Evolutionary conservation across 2,113 vertebrate genomes (phyloP).

Genomic region (Salvelinus alpinus): DNA sequence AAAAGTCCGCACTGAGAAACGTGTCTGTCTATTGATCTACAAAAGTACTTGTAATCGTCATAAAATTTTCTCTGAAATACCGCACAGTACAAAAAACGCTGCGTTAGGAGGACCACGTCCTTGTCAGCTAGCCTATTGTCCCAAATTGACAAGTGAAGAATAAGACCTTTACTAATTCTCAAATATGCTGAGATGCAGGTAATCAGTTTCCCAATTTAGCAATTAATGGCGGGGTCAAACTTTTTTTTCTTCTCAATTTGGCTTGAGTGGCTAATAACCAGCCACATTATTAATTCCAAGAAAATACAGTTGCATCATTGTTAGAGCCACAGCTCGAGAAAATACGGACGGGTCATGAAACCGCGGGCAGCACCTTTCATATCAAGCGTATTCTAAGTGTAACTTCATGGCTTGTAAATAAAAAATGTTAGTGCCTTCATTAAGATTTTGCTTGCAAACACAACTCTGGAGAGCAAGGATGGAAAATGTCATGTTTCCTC

Average conservation of each 20-base stretch:
- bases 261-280: neutral
- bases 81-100: too few species aligned
- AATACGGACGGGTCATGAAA: slow-evolving; percentile 5
- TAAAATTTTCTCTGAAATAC: too few species aligned
- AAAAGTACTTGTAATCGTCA: too few species aligned
- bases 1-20: too few species aligned
- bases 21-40: too few species aligned
- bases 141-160: too few species aligned
- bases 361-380: slow-evolving; percentile 23
- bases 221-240: neutral
- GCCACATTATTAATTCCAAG: neutral
- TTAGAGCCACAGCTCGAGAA: neutral
- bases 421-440: too few species aligned
- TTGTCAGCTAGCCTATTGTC: too few species aligned
- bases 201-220: too few species aligned
- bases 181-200: too few species aligned
- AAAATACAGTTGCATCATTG: neutral
- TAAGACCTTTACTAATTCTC: too few species aligned
- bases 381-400: slow-evolving; percentile 16
- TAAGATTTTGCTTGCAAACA: slow-evolving; percentile 43
- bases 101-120: too few species aligned
- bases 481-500: slow-evolving; percentile 54
- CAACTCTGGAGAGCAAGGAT: slow-evolving; percentile 34
- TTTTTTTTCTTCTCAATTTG: neutral
- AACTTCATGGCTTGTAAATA: slow-evolving; percentile 31